Evolutionary conservation across 2,888 invertebrate species (phyloP).

Genomic region (Epinotia nisella): DNA sequence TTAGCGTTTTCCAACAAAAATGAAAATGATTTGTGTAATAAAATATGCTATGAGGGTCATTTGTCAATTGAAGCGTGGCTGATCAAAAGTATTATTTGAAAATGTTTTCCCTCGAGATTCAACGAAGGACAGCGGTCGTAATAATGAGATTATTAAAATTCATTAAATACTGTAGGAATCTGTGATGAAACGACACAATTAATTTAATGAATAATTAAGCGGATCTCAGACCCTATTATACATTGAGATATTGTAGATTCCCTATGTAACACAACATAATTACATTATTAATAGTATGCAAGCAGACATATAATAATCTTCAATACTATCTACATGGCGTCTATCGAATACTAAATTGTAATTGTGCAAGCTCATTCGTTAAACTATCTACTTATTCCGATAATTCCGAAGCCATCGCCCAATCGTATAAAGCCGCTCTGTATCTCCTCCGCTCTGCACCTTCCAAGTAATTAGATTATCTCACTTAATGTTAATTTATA

Average conservation of each 20-base stretch:
- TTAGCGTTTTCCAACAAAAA: background rate
- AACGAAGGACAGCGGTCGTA: conserved; percentile 13
- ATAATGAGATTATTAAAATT: conserved; percentile 10
- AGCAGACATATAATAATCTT: conserved; percentile 42
- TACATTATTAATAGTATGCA: conserved; percentile 23
- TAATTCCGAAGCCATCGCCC: conserved; percentile 42
- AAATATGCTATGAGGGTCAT: conserved; percentile 30
- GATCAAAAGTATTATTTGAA: conserved; percentile 7
- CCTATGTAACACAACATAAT: conserved; percentile 24
- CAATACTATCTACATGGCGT: conserved; percentile 50
- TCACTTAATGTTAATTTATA: conserved; percentile 18
- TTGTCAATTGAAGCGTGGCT: conserved; percentile 22
- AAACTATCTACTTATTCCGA: conserved; percentile 48
- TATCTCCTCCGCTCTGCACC: background rate
- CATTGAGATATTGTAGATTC: background rate
- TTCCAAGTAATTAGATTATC: background rate
- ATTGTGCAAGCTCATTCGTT: conserved; percentile 63
- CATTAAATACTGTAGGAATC: conserved; percentile 13
- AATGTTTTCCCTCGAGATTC: background rate
- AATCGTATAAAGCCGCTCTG: background rate
- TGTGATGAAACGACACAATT: conserved; percentile 5
- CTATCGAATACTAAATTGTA: conserved; percentile 51
- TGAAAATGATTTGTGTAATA: conserved; percentile 20
- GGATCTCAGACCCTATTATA: conserved; percentile 28
- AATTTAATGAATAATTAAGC: background rate